Evolutionary conservation across 2,113 vertebrate genomes (phyloP).

Genomic region (Tyto alba): DNA sequence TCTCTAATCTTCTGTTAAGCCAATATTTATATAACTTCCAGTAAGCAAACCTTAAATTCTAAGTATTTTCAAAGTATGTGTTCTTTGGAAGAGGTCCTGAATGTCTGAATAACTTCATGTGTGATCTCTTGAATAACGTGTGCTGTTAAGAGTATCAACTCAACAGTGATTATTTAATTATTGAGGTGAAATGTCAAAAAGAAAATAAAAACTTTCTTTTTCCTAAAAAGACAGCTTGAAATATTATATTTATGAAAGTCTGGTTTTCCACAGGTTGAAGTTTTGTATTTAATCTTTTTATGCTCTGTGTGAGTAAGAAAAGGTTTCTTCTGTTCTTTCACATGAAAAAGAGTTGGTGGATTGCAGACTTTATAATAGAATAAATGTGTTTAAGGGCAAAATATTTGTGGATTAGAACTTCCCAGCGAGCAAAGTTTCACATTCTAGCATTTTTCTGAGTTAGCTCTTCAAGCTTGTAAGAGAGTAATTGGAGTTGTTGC

Average conservation of each 20-base stretch:
- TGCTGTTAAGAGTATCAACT: background rate
- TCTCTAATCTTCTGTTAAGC: background rate
- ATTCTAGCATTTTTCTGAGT: background rate
- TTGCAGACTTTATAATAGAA: background rate
- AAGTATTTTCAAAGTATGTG: background rate
- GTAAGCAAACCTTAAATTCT: background rate
- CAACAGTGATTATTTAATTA: background rate
- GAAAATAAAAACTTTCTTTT: background rate
- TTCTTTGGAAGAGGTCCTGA: background rate
- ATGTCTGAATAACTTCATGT: background rate
- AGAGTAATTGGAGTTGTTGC: background rate
- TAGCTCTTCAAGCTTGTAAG: background rate
- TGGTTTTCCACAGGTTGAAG: background rate
- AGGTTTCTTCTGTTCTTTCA: background rate
- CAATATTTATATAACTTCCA: background rate
- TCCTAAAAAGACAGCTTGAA: background rate
- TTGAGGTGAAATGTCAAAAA: background rate
- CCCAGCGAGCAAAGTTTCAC: background rate
- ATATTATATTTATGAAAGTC: background rate
- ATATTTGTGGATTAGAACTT: background rate
- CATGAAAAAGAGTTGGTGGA: background rate
- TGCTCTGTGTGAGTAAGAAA: background rate
- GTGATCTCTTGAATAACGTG: background rate
- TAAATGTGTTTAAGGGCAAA: background rate
- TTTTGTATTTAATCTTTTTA: background rate